Evolutionary conservation across 2,797 vertebrate species (phyloP).

Genomic region (Chelon auratus): DNA sequence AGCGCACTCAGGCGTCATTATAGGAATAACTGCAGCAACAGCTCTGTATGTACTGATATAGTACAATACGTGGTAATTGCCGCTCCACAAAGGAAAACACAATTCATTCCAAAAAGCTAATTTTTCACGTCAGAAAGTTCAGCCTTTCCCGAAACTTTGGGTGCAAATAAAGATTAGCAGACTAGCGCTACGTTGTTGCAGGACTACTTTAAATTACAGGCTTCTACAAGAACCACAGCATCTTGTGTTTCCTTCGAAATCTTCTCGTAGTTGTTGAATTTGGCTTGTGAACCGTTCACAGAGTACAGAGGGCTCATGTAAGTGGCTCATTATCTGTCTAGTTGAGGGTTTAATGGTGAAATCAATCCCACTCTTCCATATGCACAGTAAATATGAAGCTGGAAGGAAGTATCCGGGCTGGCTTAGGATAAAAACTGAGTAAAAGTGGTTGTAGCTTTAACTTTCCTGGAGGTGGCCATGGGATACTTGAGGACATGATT

Average conservation of each 20-base stretch:
- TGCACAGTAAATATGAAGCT: neutral
- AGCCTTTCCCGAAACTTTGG: slow-evolving; percentile 9
- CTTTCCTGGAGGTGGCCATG: neutral
- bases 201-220: slow-evolving; percentile 38
- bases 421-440: neutral
- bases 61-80: slow-evolving; percentile 14
- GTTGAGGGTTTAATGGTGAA: neutral
- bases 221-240: slow-evolving; percentile 20
- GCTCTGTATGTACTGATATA: slow-evolving; percentile 2
- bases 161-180: slow-evolving; percentile 21
- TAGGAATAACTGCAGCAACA: slow-evolving; percentile 25
- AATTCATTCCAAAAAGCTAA: neutral
- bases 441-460: neutral
- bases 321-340: neutral
- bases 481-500: neutral
- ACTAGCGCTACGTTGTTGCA: slow-evolving; percentile 13
- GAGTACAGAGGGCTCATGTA: neutral
- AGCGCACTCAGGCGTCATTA: slow-evolving; percentile 11
- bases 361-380: neutral
- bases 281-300: slow-evolving; percentile 2
- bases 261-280: slow-evolving; percentile 18
- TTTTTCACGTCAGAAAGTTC: slow-evolving; percentile 10
- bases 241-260: slow-evolving; percentile 15
- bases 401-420: neutral
- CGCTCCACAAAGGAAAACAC: slow-evolving; percentile 22